These are phyloP conservation scores for Rafetus swinhoei DNA, from an alignment of 2,113 vertebrate genomes.

Conservation along the genomic window DNA sequence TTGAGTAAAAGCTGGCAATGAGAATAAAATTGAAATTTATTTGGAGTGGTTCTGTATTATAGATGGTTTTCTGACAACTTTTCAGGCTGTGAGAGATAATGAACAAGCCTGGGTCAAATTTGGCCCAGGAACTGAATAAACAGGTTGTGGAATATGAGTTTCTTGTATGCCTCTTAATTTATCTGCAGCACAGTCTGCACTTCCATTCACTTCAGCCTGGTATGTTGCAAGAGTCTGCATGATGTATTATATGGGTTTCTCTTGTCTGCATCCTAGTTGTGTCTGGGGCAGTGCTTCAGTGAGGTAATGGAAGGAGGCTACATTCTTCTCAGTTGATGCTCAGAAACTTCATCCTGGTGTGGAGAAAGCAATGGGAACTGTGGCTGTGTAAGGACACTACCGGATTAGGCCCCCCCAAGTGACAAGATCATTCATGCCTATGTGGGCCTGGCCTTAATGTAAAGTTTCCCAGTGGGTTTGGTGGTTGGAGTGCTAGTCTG, in stretches of 20 bases:
- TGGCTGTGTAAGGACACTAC: not conserved
- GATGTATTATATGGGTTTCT: not conserved
- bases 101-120: not conserved
- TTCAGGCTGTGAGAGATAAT: not conserved
- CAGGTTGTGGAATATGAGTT: not conserved
- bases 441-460: not conserved
- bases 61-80: not conserved
- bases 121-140: not conserved
- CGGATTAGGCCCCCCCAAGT: not conserved
- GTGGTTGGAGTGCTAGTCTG: not conserved
- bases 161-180: fast-evolving
- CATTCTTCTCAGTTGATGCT: not conserved
- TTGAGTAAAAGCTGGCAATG: not conserved
- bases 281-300: not conserved
- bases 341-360: not conserved
- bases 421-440: not conserved
- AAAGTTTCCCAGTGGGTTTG: not conserved
- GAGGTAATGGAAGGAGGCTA: fast-evolving
- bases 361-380: not conserved
- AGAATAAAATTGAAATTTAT: not conserved
- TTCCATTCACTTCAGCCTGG: not conserved
- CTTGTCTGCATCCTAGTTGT: not conserved
- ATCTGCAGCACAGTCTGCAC: not conserved
- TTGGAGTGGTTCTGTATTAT: not conserved
- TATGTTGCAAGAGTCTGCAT: not conserved